Evolutionary conservation across 2,113 vertebrate genomes (phyloP).

Genomic region (Ardeotis arabs): DNA sequence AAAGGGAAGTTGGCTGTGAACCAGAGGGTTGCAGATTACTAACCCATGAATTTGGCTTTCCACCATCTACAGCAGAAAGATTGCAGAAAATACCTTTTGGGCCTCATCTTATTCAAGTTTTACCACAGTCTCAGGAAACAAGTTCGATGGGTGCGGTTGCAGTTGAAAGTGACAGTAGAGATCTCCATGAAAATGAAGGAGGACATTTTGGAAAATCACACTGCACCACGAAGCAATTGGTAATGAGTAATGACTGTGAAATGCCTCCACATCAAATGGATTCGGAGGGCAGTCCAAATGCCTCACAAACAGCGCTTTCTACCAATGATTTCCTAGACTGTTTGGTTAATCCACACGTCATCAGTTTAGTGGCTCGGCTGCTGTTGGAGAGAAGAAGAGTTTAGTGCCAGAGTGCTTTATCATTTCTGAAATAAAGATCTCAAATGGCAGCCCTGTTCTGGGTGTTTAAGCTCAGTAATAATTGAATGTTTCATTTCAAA

Average conservation of each 20-base stretch:
- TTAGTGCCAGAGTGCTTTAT: constrained; percentile 7
- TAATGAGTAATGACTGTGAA: neutral
- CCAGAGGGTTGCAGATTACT: neutral
- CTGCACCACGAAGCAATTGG: neutral
- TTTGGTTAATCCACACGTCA: constrained; percentile 86
- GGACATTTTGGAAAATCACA: constrained; percentile 8
- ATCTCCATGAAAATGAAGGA: neutral
- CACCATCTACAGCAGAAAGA: neutral
- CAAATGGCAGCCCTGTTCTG: neutral
- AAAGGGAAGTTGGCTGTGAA: constrained; percentile 40
- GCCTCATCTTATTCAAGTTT: constrained; percentile 81
- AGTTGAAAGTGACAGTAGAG: neutral
- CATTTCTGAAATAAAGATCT: constrained; percentile 33
- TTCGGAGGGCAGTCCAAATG: neutral
- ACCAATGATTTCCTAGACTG: constrained; percentile 92
- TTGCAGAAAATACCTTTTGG: constrained; percentile 74
- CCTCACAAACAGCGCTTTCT: constrained; percentile 68
- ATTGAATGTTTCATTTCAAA: neutral
- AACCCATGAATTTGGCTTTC: neutral
- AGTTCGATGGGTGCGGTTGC: neutral
- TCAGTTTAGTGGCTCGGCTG: constrained; percentile 81
- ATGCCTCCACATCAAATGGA: neutral
- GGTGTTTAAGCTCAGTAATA: neutral
- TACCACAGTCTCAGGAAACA: constrained; percentile 15
- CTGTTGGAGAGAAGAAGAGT: constrained; percentile 77